Percentiles rank a stretch among this genome's conserved stretches.
Conservation (phyloP, 2,888 invertebrate species). For the Trachelus iudaicus region DNA sequence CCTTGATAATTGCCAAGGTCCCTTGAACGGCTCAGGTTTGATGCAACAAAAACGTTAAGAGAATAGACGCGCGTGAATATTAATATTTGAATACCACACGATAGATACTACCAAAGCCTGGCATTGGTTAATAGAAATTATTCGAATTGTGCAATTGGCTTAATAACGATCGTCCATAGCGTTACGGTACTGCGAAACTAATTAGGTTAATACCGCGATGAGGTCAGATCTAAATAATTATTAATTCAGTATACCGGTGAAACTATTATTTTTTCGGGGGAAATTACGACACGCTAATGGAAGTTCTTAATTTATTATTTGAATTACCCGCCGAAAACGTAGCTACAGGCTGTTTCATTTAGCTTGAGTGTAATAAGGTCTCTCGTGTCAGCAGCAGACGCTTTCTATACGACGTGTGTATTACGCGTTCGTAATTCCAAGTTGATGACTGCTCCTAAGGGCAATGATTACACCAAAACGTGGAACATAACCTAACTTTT, state of each 20-base stretch:
- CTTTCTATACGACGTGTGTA: background rate
- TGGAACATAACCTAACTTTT: constrained; percentile 39
- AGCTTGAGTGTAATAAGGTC: background rate
- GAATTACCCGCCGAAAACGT: background rate
- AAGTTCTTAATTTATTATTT: background rate
- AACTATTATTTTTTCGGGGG: background rate
- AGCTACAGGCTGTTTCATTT: background rate
- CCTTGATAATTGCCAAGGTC: background rate
- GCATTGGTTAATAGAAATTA: background rate
- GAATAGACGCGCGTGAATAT: background rate
- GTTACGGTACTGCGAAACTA: background rate
- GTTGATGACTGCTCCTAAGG: background rate
- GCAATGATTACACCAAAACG: constrained; percentile 34
- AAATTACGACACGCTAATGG: background rate
- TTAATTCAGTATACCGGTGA: background rate
- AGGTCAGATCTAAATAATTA: background rate
- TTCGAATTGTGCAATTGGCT: background rate
- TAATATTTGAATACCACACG: background rate
- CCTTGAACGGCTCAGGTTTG: background rate
- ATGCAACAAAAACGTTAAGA: background rate
- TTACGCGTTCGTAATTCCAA: background rate
- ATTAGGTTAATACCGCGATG: background rate
- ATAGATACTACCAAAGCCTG: background rate
- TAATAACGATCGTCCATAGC: background rate
- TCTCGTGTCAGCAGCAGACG: background rate